Conservation (phyloP, 2,888 invertebrate species). For the Carcina quercana region DNA sequence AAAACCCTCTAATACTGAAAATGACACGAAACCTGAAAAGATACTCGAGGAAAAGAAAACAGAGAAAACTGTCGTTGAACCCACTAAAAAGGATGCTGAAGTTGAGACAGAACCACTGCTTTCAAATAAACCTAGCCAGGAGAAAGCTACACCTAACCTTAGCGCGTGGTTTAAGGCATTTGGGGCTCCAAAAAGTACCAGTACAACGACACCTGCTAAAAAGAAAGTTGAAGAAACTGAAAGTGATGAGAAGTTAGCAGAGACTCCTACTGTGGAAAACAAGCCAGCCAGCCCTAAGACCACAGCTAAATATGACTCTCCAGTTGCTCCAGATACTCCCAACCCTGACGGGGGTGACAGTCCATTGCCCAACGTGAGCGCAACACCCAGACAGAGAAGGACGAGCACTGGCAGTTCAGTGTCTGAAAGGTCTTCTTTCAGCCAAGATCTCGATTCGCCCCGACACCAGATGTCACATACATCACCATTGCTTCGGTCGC, state of each 20-base stretch:
- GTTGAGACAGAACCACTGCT: slow-evolving; percentile 53
- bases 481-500: slow-evolving; percentile 82
- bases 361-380: slow-evolving; percentile 42
- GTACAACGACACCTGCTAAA: slow-evolving; percentile 56
- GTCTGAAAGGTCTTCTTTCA: slow-evolving; percentile 85
- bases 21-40: slow-evolving; percentile 14
- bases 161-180: slow-evolving; percentile 96
- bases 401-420: slow-evolving; percentile 87
- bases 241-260: slow-evolving; percentile 50
- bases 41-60: slow-evolving; percentile 30
- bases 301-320: slow-evolving; percentile 52
- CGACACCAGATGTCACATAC: slow-evolving; percentile 83
- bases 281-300: slow-evolving; percentile 48
- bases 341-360: slow-evolving; percentile 60
- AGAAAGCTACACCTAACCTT: slow-evolving; percentile 87
- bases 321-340: slow-evolving; percentile 49
- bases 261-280: slow-evolving; percentile 41
- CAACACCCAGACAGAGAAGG: slow-evolving; percentile 75
- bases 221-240: slow-evolving; percentile 77
- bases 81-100: slow-evolving; percentile 51
- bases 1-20: slow-evolving; percentile 16
- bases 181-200: slow-evolving; percentile 84
- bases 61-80: slow-evolving; percentile 26
- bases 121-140: slow-evolving; percentile 64
- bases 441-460: slow-evolving; percentile 84